phyloP scores from a whole-genome alignment of 2,113 vertebrate species.

The Ictalurus furcatus region DNA sequence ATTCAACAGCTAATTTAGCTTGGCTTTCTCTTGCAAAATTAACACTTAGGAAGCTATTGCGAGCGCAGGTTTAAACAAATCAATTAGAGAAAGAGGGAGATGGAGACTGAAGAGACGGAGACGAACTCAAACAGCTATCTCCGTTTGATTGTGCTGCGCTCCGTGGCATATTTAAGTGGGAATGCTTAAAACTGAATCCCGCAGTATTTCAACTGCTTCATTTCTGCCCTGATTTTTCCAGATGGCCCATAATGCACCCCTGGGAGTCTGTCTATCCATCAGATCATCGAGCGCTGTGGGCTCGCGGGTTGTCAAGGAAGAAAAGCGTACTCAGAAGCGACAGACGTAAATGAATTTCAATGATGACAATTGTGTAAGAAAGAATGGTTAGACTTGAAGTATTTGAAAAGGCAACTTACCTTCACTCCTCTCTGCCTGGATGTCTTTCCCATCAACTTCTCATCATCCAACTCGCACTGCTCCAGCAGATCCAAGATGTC shows the following conservation, averaged over 20 bases:
- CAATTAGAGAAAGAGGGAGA: constrained; percentile 52
- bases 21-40: constrained; percentile 47
- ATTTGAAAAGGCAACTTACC: constrained; percentile 59
- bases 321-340: constrained; percentile 56
- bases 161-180: constrained; percentile 27
- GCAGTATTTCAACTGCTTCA: constrained; percentile 53
- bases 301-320: constrained; percentile 3
- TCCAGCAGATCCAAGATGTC: constrained; percentile 97
- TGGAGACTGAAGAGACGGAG: constrained; percentile 57
- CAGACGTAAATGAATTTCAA: constrained; percentile 72
- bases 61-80: constrained; percentile 60
- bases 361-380: constrained; percentile 69
- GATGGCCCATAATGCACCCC: constrained; percentile 66
- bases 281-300: constrained; percentile 47
- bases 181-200: constrained; percentile 34
- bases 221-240: constrained; percentile 57
- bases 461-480: constrained; percentile 95
- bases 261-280: constrained; percentile 67
- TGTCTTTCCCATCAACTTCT: constrained; percentile 92
- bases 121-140: constrained; percentile 26
- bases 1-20: constrained; percentile 66
- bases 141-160: constrained; percentile 41
- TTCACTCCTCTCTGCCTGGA: constrained; percentile 80
- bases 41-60: constrained; percentile 66
- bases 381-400: constrained; percentile 63